Evolutionary conservation across 2,797 vertebrate genomes (phyloP), one percentile per base, ranked within the genome.

Genomic region (Pseudochaenichthys georgianus): DNA sequence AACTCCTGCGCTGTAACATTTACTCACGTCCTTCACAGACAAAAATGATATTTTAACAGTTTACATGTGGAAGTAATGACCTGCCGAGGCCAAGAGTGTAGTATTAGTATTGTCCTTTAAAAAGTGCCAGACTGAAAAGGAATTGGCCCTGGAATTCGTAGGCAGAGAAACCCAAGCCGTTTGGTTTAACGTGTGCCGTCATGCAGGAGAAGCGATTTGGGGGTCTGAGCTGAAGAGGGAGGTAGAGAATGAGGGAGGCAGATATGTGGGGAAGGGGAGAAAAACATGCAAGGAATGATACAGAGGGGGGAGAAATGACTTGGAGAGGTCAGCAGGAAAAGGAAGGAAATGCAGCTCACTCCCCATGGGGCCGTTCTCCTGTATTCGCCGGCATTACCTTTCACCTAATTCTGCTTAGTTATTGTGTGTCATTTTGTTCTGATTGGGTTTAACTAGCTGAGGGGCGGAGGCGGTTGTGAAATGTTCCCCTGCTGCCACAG

Each of bases 81-180:
- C 23, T 60, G 67, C 72, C 73, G 72, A 69, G 63, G 71, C 74
- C 46, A 79, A 78, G 61, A 84, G 52, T 63, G 54, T 41, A 64
- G 38, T 50, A 38, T 38, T 38, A 38, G 34, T 38, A 38, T 38
- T 38, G 34, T 38, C 34, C 8, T 38, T 34, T 38, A 38, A 38
- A 38, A 38, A 38, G 48, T 71, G 64, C 59, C 66, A 61, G 46
- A 60, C 45, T 60, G 60, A 59, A 78, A 70, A 70, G 52, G 17
- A 65, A 51, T 64, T 15, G 1, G 57, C 46, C 57, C 64, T 78
- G 50, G 64, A 82, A 64, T 72, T 68, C 79, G 73, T 69, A 13
- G 53, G 50, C 16, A 13, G 59, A 69, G 53, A 78, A 91, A 75
- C 58, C 64, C 9, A 57, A 73, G 70, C 55, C 28, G 59, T 86